These are phyloP conservation scores for Paragorgia papillata DNA, from an alignment of 92 coral and sea anemone species.

Conservation along the genomic window DNA sequence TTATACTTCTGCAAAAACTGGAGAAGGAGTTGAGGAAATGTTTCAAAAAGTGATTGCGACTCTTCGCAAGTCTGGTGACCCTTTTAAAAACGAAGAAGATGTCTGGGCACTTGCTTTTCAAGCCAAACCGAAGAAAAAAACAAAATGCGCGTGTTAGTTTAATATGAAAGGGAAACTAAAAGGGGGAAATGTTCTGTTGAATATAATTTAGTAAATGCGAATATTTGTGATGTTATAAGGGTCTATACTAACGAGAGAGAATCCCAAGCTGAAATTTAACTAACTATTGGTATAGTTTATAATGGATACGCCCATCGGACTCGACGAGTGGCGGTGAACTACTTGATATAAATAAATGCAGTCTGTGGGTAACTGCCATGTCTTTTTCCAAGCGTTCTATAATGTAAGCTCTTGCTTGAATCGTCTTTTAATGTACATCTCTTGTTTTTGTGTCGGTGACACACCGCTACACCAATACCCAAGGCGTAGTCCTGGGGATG, in stretches of 20 bases:
- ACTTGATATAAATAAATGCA: conserved; percentile 92
- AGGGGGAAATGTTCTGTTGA: too few relatives aligned
- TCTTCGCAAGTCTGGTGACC: background rate
- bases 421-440: conserved; percentile 56
- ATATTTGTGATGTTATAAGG: too few relatives aligned
- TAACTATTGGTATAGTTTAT: too few relatives aligned
- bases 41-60: conserved; percentile 58
- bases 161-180: background rate
- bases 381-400: conserved; percentile 70
- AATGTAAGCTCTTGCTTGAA: conserved; percentile 83
- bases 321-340: background rate
- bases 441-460: conserved; percentile 75
- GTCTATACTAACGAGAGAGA: too few relatives aligned
- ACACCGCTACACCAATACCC: conserved; percentile 97
- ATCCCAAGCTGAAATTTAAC: too few relatives aligned
- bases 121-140: background rate
- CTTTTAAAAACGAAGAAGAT: background rate
- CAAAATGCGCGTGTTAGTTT: background rate
- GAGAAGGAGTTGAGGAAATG: conserved; percentile 75
- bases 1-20: conserved; percentile 86
- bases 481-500: conserved; percentile 93
- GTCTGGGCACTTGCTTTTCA: conserved; percentile 18
- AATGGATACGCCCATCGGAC: too few relatives aligned
- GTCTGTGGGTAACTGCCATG: conserved; percentile 89
- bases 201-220: too few relatives aligned